Evolutionary conservation across 2,797 vertebrate genomes (phyloP), one percentile per base, ranked within the genome.

Genomic region (Leptoclinus maculatus): DNA sequence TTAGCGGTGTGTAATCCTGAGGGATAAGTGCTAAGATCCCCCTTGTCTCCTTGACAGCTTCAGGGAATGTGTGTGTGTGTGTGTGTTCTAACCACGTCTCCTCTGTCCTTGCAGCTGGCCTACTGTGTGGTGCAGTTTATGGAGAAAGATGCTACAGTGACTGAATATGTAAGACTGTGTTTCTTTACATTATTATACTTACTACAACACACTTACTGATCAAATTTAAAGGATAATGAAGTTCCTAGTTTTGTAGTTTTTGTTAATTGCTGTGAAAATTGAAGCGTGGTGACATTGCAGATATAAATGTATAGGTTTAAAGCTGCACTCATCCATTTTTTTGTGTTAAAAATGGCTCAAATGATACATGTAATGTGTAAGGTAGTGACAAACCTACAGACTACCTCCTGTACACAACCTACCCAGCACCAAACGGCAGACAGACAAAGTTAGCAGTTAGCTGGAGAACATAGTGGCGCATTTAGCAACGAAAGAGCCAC

Each of bases 121-220:
- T 98, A 98, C 92, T 98, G 97, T 91, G 97, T 97, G 90, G 97
- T 98, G 83, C 97, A 98, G 91, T 98, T 98, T 78, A 95, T 98
- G 95, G 97, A 98, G 92, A 98, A 98, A 93, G 97, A 98, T 11
- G 96, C 97, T 51, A 97, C 97, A 10, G 95, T 98, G 89, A 97
- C 97, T 64, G 97, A 98, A 94, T 97, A 97, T 6, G 97, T 98
- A 94, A 96, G 97, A 91, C 9, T 63, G 1, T 43, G 68, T 66
- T 74, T 57, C 34, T 43, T 73, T 13, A 34, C 4, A 6, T 23
- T 17, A 11, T 23, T 41, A 0, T 14, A 36, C 11, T 66, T 27
- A 25, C 17, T n/a, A 34, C 69, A 62, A 19, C 29, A 57, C 2
- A 19, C 2, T 23, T 16, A 0, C 34, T 47, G 0, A 32, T 66